Conservation (phyloP, 2,797 vertebrate species). For the Crypturellus tataupa region DNA sequence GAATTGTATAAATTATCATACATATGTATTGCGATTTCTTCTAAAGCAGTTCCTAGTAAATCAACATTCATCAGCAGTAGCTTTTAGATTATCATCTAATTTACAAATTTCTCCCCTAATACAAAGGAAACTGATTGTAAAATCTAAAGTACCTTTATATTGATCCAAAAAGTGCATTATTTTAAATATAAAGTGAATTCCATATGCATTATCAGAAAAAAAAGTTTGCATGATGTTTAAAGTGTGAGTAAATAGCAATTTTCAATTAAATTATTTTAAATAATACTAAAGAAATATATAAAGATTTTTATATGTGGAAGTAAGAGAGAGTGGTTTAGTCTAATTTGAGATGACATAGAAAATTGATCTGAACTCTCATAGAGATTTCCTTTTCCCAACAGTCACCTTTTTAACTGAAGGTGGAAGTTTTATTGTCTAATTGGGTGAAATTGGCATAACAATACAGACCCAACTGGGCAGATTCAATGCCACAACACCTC, state of each 20-base stretch:
- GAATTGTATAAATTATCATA: conserved; percentile 32
- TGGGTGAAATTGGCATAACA: background rate
- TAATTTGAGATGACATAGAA: background rate
- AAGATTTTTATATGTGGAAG: conserved; percentile 5
- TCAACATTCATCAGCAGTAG: background rate
- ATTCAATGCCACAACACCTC: background rate
- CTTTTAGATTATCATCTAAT: background rate
- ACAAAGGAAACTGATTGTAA: background rate
- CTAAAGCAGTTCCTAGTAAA: background rate
- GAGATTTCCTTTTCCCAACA: background rate
- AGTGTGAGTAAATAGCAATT: background rate
- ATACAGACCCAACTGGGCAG: background rate
- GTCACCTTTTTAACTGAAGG: background rate
- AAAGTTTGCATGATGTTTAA: background rate
- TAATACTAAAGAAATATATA: background rate
- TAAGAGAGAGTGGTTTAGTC: background rate
- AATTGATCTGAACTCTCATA: background rate
- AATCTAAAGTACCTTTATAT: background rate
- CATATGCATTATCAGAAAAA: background rate
- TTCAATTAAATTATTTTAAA: background rate
- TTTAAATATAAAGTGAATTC: background rate
- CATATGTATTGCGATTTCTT: background rate
- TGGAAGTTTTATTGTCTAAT: background rate
- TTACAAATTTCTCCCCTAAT: background rate
- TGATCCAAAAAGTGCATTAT: background rate